Base-by-base conservation (phyloP, 2,113 vertebrate genomes). In the Sylvietta virens region DNA sequence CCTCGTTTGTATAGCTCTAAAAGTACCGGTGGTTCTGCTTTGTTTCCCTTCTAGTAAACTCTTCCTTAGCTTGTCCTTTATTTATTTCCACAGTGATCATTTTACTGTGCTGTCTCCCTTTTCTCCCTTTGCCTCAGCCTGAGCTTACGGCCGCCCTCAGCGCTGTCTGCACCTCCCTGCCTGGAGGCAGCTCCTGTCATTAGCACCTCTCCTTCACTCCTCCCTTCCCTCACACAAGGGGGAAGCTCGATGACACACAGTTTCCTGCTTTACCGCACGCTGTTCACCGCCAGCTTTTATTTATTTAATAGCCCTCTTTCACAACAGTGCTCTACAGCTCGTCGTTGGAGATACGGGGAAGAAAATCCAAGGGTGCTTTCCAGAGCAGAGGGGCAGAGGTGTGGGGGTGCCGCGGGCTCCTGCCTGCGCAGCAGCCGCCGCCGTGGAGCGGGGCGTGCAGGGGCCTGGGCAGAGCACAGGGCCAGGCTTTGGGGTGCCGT, bases 111-210 rank as follows among this genome's bases (percentile, higher is more conserved):
- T 28, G 11, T 47, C 11, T 82, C 73, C 44, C 53, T 83, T 73
- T 62, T 11, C 67, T 77, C 30, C 51, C 58, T 35, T 27, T 2
- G 3, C 66, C 35, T 61, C 86, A 26, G 2, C 17, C n/a, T 15
- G 31, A 86, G 58, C 69, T 81, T 45, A 40, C 37, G 74, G 15
- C 47, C 71, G 20, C 33, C 45, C 77, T 35, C 27, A 19, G 1
- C 10, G 64, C 90, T 31, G 45, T 39, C 60, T 48, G 76, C 88
- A 40, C 48, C 53, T 91, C 83, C 73, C 39, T 77, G 88, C 88
- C 86, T 57, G 57, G 70, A 82, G 94, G 81, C 93, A 79, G 78
- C 53, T 40, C 64, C 77, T 86, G 90, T 89, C 92, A n/a, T 91
- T 85, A 81, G 71, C 86, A 39, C 94, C 83, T 91, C 83, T 72